phyloP scores from a whole-genome alignment of 2,888 invertebrate species.

The Caenorhabditis auriculariae region DNA sequence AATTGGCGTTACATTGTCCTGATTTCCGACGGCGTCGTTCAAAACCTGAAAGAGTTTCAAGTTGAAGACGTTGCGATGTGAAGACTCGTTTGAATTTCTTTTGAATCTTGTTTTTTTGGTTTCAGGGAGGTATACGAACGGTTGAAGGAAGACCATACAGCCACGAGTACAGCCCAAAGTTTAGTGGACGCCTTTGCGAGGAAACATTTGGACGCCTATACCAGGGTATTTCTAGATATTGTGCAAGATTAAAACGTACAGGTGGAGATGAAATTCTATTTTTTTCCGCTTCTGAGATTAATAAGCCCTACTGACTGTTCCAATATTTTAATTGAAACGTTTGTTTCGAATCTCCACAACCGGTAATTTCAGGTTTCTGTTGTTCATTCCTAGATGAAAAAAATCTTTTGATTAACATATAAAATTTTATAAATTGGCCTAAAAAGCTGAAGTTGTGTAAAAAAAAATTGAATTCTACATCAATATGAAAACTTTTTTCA shows the following conservation, averaged over 20 bases:
- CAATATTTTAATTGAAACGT: too few species aligned
- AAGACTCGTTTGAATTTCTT: not conserved
- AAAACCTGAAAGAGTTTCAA: constrained; percentile 31
- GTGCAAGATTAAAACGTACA: not conserved
- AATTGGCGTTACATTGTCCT: constrained; percentile 28
- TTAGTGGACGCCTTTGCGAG: constrained; percentile 20
- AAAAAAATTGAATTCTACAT: too few species aligned
- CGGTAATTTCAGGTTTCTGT: too few species aligned
- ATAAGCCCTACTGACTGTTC: too few species aligned
- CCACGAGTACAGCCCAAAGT: constrained; percentile 23
- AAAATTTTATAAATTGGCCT: not conserved
- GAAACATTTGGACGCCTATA: constrained; percentile 27
- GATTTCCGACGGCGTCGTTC: constrained; percentile 35
- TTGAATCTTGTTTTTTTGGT: not conserved
- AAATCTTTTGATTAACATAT: not conserved
- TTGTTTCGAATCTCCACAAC: not conserved
- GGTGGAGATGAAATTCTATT: not conserved
- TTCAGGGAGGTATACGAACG: constrained; percentile 23
- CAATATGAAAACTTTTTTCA: too few species aligned
- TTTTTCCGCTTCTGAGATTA: not conserved
- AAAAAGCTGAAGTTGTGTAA: not conserved
- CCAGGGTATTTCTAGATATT: constrained; percentile 6
- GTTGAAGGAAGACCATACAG: constrained; percentile 18
- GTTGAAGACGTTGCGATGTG: constrained; percentile 29
- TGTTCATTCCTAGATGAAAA: too few species aligned